Conservation (phyloP, 2,113 vertebrate species). For the Cervus canadensis region DNA sequence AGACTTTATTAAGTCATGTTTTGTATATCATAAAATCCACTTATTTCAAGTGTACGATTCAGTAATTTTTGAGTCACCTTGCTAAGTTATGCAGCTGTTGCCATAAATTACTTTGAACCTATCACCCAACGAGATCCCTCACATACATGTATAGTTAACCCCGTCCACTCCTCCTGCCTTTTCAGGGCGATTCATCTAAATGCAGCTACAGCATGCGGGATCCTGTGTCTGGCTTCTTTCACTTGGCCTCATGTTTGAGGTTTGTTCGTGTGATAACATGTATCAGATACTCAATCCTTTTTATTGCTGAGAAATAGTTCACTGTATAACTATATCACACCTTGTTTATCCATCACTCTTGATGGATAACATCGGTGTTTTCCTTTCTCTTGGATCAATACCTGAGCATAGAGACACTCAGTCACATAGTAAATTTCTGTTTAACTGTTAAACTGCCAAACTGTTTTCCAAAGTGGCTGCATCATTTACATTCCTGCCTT, state of each 20-base stretch:
- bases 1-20: background rate
- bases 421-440: background rate
- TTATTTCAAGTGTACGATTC: background rate
- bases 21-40: background rate
- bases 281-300: background rate
- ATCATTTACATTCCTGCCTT: background rate
- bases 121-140: background rate
- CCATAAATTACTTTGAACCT: background rate
- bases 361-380: fast-evolving
- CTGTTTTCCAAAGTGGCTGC: background rate
- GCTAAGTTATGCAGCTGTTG: background rate
- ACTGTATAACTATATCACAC: no score
- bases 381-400: background rate
- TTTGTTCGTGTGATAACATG: background rate
- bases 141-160: fast-evolving
- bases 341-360: background rate
- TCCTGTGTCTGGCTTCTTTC: background rate
- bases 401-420: background rate
- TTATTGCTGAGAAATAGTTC: background rate
- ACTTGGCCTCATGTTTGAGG: background rate
- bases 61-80: background rate
- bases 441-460: background rate
- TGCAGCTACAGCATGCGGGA: fast-evolving
- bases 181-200: background rate
- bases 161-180: background rate